Evolutionary conservation across 2,888 invertebrate genomes (phyloP).

Genomic region (Prenolepis imparis): DNA sequence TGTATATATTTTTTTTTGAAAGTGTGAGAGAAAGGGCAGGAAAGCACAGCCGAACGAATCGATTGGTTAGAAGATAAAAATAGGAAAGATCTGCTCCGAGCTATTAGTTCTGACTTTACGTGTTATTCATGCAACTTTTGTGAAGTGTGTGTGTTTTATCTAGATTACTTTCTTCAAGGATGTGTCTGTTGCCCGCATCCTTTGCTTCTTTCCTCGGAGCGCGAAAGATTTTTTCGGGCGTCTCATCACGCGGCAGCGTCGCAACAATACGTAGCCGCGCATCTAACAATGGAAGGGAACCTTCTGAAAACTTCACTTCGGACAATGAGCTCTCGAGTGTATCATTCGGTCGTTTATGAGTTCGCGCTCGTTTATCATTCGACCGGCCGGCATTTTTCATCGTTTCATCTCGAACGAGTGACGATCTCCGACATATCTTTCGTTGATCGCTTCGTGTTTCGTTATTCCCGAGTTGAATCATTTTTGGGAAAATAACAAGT

Average conservation of each 20-base stretch:
- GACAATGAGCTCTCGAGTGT: slow-evolving; percentile 83
- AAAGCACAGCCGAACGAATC: slow-evolving; percentile 55
- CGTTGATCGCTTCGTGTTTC: slow-evolving; percentile 19
- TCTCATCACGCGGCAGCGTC: slow-evolving; percentile 71
- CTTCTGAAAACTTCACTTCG: slow-evolving; percentile 79
- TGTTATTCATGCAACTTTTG: slow-evolving; percentile 47
- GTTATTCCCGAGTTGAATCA: slow-evolving; percentile 4
- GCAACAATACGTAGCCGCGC: slow-evolving; percentile 72
- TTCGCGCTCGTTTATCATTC: slow-evolving; percentile 84
- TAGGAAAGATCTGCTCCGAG: slow-evolving; percentile 1
- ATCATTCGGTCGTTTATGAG: slow-evolving; percentile 84
- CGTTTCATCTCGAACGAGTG: slow-evolving; percentile 65
- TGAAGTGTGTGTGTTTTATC: background rate
- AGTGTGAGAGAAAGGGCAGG: slow-evolving; percentile 52
- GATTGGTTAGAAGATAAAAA: slow-evolving; percentile 58
- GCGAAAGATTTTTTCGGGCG: slow-evolving; percentile 69
- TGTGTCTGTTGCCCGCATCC: slow-evolving; percentile 40
- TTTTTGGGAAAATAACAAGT: background rate
- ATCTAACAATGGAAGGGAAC: slow-evolving; percentile 76
- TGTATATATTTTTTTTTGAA: background rate
- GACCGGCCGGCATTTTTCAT: slow-evolving; percentile 80
- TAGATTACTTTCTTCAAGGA: background rate
- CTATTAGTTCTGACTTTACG: slow-evolving; percentile 58
- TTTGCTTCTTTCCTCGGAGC: slow-evolving; percentile 50
- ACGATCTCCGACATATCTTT: slow-evolving; percentile 37